A percentile compares a stretch with the other conserved stretches of the same genome.
These are phyloP conservation scores for Ciconia boyciana DNA, from an alignment of 2,113 vertebrate species.

Conservation along the genomic window DNA sequence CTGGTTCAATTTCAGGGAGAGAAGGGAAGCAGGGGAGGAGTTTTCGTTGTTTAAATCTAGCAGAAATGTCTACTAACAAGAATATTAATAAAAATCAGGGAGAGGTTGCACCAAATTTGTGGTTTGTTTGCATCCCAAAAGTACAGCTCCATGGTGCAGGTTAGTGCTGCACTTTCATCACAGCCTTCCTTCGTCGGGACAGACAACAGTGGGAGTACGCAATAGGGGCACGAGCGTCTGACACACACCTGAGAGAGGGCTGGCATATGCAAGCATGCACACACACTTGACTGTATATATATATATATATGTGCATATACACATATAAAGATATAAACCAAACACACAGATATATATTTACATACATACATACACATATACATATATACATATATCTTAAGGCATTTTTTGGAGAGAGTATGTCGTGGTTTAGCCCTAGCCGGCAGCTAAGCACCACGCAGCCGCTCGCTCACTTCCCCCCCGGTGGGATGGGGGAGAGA, in stretches of 20 bases:
- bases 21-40: fast-evolving
- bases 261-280: not conserved
- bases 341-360: not conserved
- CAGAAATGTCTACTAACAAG: not conserved
- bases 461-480: too few relatives aligned
- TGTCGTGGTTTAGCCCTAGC: too few relatives aligned
- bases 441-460: too few relatives aligned
- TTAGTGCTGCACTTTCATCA: not conserved
- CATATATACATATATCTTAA: not conserved
- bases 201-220: fast-evolving
- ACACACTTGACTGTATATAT: too few relatives aligned
- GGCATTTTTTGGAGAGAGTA: not conserved
- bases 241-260: not conserved
- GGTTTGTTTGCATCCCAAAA: not conserved
- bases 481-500: too few relatives aligned
- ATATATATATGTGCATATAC: too few relatives aligned
- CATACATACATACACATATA: not conserved
- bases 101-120: not conserved
- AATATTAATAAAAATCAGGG: not conserved
- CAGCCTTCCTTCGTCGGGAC: not conserved
- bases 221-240: not conserved
- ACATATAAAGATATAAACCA: not conserved
- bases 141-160: too few relatives aligned
- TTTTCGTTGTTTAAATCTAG: not conserved
- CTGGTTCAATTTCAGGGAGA: not conserved